Evolutionary conservation across 2,797 vertebrate species (phyloP).

Genomic region (Melopsittacus undulatus): DNA sequence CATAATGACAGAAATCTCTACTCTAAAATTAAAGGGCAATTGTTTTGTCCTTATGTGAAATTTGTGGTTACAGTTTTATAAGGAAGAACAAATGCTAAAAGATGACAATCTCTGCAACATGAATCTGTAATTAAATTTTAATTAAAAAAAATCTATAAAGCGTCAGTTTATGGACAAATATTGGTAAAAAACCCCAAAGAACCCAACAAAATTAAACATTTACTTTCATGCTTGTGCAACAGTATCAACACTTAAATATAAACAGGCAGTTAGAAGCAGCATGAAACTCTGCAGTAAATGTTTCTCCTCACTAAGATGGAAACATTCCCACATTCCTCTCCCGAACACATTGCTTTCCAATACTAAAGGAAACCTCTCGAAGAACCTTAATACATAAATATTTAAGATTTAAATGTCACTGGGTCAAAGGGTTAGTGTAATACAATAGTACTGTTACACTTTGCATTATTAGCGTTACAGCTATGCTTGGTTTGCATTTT

Average conservation of each 20-base stretch:
- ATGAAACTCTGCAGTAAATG: neutral
- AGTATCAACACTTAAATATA: neutral
- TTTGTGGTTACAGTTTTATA: conserved; percentile 54
- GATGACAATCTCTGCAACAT: conserved; percentile 47
- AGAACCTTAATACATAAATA: conserved; percentile 46
- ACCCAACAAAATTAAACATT: neutral
- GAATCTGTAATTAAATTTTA: conserved; percentile 71
- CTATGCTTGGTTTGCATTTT: conserved; percentile 63
- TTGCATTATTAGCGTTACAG: conserved; percentile 20
- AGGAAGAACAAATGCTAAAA: conserved; percentile 62
- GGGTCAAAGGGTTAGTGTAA: conserved; percentile 51
- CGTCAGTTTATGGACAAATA: neutral
- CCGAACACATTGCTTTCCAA: neutral
- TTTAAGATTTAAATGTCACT: conserved; percentile 7
- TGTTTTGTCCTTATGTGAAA: conserved; percentile 60
- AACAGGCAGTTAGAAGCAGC: neutral
- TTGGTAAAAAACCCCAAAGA: neutral
- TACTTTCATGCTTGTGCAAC: neutral
- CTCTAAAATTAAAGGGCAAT: conserved; percentile 77
- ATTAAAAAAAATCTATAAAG: conserved; percentile 20
- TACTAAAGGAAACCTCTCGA: neutral
- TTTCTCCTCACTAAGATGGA: neutral
- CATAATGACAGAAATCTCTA: conserved; percentile 71
- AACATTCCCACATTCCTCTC: neutral
- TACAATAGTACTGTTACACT: conserved; percentile 40